Evolutionary conservation across 2,797 vertebrate genomes (phyloP).

Genomic region (Pangasius sanitwongsei): DNA sequence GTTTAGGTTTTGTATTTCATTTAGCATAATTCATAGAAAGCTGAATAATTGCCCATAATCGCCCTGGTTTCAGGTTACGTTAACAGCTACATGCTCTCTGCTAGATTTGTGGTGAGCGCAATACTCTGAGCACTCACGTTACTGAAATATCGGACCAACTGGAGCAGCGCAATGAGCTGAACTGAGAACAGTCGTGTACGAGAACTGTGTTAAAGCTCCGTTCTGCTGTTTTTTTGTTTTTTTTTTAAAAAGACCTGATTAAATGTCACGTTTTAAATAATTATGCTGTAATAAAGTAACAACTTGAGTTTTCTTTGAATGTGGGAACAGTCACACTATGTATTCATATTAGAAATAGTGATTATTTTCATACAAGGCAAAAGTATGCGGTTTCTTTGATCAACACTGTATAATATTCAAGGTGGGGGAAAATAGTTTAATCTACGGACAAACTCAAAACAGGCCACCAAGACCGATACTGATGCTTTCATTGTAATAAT

Average conservation of each 20-base stretch:
- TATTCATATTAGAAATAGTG: background rate
- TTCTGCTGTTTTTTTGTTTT: constrained; percentile 51
- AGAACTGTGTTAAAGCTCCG: constrained; percentile 40
- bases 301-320: background rate
- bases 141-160: constrained; percentile 44
- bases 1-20: constrained; percentile 41
- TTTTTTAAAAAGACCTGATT: background rate
- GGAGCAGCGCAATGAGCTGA: constrained; percentile 12
- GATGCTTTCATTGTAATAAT: background rate
- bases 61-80: constrained; percentile 37
- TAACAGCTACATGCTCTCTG: constrained; percentile 18
- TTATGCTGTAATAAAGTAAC: constrained; percentile 11
- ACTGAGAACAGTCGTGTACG: background rate
- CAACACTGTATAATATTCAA: background rate
- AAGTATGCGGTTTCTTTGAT: background rate
- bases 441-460: constrained; percentile 22
- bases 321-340: background rate
- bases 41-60: constrained; percentile 47
- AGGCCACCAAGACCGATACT: background rate
- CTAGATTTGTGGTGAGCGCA: constrained; percentile 30
- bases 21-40: constrained; percentile 52
- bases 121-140: constrained; percentile 12
- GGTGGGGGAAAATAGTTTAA: background rate
- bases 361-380: background rate
- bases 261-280: background rate